These are phyloP conservation scores for Taurulus bubalis DNA, from an alignment of 2,113 vertebrate genomes.

Conservation along the genomic window DNA sequence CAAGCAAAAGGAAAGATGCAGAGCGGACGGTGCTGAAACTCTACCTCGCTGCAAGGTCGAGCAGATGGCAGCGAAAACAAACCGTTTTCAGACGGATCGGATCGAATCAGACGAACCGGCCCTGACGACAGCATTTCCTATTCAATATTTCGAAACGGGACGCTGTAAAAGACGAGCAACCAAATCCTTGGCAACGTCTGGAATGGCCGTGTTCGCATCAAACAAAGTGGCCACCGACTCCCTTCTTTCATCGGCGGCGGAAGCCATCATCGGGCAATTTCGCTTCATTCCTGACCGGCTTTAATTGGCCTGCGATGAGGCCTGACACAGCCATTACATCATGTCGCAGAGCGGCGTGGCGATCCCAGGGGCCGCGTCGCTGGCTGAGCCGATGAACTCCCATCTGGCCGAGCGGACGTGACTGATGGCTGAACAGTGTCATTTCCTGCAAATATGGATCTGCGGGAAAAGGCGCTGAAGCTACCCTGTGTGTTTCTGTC, in stretches of 20 bases:
- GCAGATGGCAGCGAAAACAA: conserved; percentile 67
- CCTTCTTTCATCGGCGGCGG: conserved; percentile 40
- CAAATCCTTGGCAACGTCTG: conserved; percentile 42
- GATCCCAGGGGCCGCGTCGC: conserved; percentile 64
- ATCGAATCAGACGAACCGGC: conserved; percentile 32
- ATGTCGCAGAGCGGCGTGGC: conserved; percentile 58
- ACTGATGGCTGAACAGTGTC: conserved; percentile 49
- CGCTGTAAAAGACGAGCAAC: too few relatives aligned
- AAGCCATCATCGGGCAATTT: conserved; percentile 51
- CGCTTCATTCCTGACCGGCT: conserved; percentile 63
- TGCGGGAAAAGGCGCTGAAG: conserved; percentile 11
- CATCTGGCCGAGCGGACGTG: conserved; percentile 65
- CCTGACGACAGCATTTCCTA: not conserved
- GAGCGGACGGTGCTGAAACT: conserved; percentile 6
- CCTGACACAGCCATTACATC: conserved; percentile 76
- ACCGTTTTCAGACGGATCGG: conserved; percentile 19
- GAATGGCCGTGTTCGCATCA: conserved; percentile 22
- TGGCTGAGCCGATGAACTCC: conserved; percentile 58
- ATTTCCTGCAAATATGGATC: conserved; percentile 49
- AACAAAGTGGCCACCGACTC: conserved; percentile 59
- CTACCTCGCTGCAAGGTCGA: conserved; percentile 38
- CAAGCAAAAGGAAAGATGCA: conserved; percentile 15
- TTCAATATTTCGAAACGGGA: too few relatives aligned
- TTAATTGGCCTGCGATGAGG: conserved; percentile 70
- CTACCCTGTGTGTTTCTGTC: not conserved